phyloP scores from a whole-genome alignment of 1,140 invertebrate species.

The Danaus plexippus region DNA sequence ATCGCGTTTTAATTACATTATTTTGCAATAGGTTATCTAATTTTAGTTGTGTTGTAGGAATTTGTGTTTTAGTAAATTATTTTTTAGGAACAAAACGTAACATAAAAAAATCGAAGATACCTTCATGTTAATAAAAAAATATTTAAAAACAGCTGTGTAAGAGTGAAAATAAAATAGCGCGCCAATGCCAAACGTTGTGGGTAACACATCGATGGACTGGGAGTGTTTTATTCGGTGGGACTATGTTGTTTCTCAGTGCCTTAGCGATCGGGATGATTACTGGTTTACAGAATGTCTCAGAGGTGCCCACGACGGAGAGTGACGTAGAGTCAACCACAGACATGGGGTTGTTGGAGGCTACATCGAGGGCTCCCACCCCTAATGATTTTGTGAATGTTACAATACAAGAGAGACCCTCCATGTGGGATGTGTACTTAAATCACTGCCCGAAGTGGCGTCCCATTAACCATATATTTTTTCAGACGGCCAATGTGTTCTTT shows the following conservation, averaged over 20 bases:
- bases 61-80: conserved; percentile 30
- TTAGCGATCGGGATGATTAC: conserved; percentile 64
- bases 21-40: conserved; percentile 23
- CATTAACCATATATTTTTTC: conserved; percentile 83
- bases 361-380: conserved; percentile 34
- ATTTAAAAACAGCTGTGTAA: conserved; percentile 27
- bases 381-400: conserved; percentile 56
- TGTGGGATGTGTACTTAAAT: conserved; percentile 67
- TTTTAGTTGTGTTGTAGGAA: conserved; percentile 20
- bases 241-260: conserved; percentile 68
- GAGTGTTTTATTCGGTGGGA: conserved; percentile 48
- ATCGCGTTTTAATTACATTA: conserved; percentile 29
- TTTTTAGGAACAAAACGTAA: conserved; percentile 27
- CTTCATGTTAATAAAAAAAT: conserved; percentile 41
- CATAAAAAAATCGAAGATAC: conserved; percentile 28
- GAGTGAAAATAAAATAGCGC: conserved; percentile 36
- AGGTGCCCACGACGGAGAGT: conserved; percentile 44
- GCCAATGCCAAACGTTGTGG: conserved; percentile 52
- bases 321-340: conserved; percentile 38
- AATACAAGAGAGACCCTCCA: conserved; percentile 52
- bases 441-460: conserved; percentile 74
- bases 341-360: conserved; percentile 48
- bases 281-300: conserved; percentile 58
- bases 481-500: conserved; percentile 87
- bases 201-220: conserved; percentile 52